Evolutionary conservation across 2,888 invertebrate genomes (phyloP), one percentile per base, ranked within the genome.

Genomic region (Nineta flava): DNA sequence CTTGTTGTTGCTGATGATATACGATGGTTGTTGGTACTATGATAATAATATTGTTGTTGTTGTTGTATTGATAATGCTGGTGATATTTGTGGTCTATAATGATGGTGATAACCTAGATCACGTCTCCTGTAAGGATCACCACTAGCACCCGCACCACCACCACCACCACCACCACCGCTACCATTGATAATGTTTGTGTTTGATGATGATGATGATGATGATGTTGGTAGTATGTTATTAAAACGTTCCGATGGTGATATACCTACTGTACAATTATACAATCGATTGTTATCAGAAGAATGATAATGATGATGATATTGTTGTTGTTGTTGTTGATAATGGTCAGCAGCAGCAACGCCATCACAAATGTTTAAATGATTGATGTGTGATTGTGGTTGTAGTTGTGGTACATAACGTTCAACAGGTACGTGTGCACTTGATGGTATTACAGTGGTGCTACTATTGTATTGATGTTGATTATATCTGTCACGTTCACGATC

Each of bases 381-480:
- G n/a, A n/a, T n/a, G n/a, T n/a, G n/a, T 32, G 32, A 9, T 35
- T 10, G n/a, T 15, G 3, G n/a, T 38, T 72, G 73, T 53, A 73
- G 76, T 58, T 77, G 72, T 50, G 81, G 79, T 56, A 81, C 79
- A 63, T 82, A 82, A 57, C 82, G 75, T 67, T 82, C 81, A 55
- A 81, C 79, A 13, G 81, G 81, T 59, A 79, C 77, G 65, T 82
- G 82, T 13, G 79, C 80, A 53, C 79, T 77, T 6, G 81, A 78
- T 16, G 81, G 78, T 55, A n/a, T n/a, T n/a, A n/a, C n/a, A n/a
- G n/a, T n/a, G n/a, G n/a, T n/a, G n/a, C n/a, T n/a, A 80, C 26
- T 7, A 26, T 26, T 26, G 26, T 26, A 26, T 26, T 26, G 7
- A 7, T 6, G 26, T 5, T 26, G 5, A 26, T 6, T 3, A 19